These are phyloP conservation scores for Oncorhynchus masou DNA, from an alignment of 2,113 vertebrate genomes.

Conservation along the genomic window DNA sequence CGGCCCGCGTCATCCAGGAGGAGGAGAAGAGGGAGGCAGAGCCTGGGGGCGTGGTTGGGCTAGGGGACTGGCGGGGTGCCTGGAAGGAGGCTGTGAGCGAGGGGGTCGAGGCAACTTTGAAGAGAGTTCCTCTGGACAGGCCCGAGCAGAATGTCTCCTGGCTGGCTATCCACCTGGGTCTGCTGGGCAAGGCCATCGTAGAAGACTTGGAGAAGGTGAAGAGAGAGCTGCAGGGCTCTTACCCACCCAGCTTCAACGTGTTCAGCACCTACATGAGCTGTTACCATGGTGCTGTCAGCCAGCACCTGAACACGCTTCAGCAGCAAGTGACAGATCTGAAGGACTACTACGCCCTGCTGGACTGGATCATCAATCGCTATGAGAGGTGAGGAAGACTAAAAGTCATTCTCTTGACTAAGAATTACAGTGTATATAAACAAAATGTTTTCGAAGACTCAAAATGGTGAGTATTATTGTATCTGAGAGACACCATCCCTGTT, in stretches of 20 bases:
- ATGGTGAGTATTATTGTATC: not conserved
- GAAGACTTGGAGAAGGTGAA: conserved; percentile 67
- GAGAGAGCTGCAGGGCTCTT: conserved; percentile 57
- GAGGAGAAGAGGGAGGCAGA: conserved; percentile 61
- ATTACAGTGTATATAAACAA: too few species aligned
- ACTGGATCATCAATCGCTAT: conserved; percentile 72
- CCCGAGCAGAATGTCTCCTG: conserved; percentile 61
- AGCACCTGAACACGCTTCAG: conserved; percentile 64
- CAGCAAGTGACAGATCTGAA: conserved; percentile 52
- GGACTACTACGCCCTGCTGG: conserved; percentile 66
- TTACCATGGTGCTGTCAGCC: conserved; percentile 54
- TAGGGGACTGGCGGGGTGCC: conserved; percentile 60
- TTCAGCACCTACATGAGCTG: conserved; percentile 67
- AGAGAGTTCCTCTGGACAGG: conserved; percentile 47
- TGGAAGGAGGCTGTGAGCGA: conserved; percentile 65
- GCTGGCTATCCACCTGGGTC: conserved; percentile 70
- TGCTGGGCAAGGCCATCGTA: conserved; percentile 65
- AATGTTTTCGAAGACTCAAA: not conserved
- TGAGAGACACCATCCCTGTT: conserved; percentile 4
- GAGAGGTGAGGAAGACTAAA: conserved; percentile 43
- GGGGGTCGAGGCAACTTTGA: conserved; percentile 55
- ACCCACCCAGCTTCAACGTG: conserved; percentile 73
- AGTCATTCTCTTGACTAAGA: too few species aligned
- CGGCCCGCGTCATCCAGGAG: conserved; percentile 68
- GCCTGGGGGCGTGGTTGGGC: conserved; percentile 18